Conservation (phyloP, 2,113 vertebrate species). For the Chloropsis hardwickii region DNA sequence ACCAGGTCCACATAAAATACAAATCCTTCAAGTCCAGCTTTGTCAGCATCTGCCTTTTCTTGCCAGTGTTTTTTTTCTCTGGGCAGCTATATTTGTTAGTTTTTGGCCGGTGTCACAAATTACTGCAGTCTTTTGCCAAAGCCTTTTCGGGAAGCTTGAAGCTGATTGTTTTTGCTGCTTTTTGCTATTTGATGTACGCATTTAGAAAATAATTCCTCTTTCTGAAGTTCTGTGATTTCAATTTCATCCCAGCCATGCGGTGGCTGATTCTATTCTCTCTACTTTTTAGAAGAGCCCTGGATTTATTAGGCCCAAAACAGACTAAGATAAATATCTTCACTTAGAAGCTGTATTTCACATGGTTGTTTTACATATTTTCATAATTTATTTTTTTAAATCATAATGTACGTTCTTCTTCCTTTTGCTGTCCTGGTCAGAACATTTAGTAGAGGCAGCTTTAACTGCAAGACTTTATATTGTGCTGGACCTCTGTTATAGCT, state of each 20-base stretch:
- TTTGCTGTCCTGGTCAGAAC: neutral
- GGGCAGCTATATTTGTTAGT: slow-evolving; percentile 43
- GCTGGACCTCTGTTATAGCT: neutral
- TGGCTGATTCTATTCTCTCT: neutral
- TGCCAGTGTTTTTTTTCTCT: neutral
- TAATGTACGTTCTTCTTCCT: neutral
- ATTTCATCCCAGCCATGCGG: neutral
- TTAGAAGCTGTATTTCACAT: neutral
- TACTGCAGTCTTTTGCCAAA: slow-evolving; percentile 8
- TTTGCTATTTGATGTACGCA: neutral
- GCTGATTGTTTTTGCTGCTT: neutral
- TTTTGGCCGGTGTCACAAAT: slow-evolving; percentile 45
- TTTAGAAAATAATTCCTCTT: slow-evolving; percentile 18
- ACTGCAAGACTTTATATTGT: neutral
- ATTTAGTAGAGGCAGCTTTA: neutral
- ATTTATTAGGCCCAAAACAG: neutral
- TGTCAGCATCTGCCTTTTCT: slow-evolving; percentile 23
- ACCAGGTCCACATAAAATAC: slow-evolving; percentile 12
- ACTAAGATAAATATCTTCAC: neutral
- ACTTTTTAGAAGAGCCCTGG: neutral
- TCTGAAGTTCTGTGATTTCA: slow-evolving; percentile 25
- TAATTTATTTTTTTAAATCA: neutral
- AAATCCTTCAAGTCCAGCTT: slow-evolving; percentile 12
- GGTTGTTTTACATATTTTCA: neutral
- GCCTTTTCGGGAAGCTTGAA: slow-evolving; percentile 1